Percentiles rank a stretch among this genome's conserved stretches.
Conservation (phyloP, 1,140 invertebrate species). For the Leptinotarsa defecta region DNA sequence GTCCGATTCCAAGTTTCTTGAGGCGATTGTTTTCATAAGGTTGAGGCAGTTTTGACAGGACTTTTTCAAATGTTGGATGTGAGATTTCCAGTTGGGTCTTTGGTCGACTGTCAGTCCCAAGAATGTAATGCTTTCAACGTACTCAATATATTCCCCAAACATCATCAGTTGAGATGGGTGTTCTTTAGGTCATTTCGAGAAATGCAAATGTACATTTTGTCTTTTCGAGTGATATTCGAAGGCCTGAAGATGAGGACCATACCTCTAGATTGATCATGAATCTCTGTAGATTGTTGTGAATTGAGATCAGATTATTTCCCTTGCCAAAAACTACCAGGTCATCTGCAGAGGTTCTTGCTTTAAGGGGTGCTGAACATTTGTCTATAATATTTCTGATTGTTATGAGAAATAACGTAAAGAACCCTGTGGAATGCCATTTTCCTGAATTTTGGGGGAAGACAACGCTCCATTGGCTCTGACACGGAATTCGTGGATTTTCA, state of each 20-base stretch:
- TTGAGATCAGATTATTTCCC: background rate
- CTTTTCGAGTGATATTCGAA: background rate
- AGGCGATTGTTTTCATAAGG: background rate
- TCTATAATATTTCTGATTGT: background rate
- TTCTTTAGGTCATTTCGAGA: background rate
- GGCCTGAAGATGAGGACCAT: background rate
- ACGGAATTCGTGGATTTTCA: background rate
- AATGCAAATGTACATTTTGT: background rate
- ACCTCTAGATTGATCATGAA: background rate
- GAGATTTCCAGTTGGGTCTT: background rate
- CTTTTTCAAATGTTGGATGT: background rate
- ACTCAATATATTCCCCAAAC: background rate
- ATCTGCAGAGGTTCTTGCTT: background rate
- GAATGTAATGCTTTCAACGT: background rate
- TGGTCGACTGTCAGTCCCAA: background rate
- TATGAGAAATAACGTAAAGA: background rate
- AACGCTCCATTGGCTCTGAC: background rate
- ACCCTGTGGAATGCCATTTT: background rate
- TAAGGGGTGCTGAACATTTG: background rate
- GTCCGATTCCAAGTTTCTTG: too few species aligned
- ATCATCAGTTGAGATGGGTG: background rate
- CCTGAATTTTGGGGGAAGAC: background rate
- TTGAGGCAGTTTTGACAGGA: background rate
- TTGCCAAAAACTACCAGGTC: background rate
- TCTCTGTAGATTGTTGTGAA: background rate